Percentiles rank a stretch among this genome's conserved stretches.
These are phyloP conservation scores for Syritta pipiens DNA, from an alignment of 2,888 invertebrate species.

Conservation along the genomic window DNA sequence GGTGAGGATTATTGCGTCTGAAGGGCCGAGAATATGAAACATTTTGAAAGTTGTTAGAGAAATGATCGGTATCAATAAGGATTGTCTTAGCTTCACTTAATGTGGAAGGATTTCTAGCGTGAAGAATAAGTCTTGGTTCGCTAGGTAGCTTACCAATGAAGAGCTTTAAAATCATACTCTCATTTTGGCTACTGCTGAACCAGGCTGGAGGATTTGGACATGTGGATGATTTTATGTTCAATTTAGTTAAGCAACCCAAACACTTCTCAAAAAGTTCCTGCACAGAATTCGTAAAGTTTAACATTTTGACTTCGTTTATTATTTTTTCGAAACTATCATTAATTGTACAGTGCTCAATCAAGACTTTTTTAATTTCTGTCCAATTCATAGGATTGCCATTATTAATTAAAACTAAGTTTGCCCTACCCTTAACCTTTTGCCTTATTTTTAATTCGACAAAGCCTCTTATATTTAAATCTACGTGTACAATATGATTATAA, in stretches of 20 bases:
- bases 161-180: not conserved
- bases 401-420: not conserved
- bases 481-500: not conserved
- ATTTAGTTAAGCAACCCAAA: constrained; percentile 1
- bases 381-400: not conserved
- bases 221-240: constrained; percentile 1
- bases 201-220: not conserved
- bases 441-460: not conserved
- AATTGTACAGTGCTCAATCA: not conserved
- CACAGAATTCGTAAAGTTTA: not conserved
- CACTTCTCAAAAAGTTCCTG: not conserved
- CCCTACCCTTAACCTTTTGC: not conserved
- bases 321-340: not conserved
- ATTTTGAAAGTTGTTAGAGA: not conserved
- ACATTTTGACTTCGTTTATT: not conserved
- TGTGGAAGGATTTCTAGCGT: constrained; percentile 1
- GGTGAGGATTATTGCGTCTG: not conserved
- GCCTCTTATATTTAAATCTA: not conserved
- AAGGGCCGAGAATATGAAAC: not conserved
- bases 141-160: not conserved
- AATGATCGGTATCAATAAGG: constrained; percentile 14
- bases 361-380: not conserved
- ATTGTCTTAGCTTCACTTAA: constrained; percentile 15
- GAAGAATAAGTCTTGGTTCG: not conserved
- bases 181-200: constrained; percentile 3